Evolutionary conservation across 2,888 invertebrate species (phyloP), one percentile per base, ranked within the genome.

Genomic region (Epsilonema sp.): DNA sequence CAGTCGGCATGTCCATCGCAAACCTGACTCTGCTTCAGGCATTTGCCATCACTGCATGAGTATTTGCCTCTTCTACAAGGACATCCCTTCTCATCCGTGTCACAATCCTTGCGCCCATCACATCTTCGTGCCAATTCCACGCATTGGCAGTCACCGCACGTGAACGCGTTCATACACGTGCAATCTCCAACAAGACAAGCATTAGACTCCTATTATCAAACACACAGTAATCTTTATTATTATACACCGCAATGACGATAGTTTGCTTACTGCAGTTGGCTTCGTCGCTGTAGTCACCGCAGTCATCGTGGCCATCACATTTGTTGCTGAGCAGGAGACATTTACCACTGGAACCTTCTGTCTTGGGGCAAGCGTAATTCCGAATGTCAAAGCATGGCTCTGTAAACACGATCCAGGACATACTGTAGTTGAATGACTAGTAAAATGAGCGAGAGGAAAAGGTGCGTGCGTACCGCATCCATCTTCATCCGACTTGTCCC

Each of bases 231-330:
- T 5, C n/a, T 16, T 11, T 23, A n/a, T n/a, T n/a, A n/a, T n/a
- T n/a, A n/a, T n/a, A n/a, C n/a, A n/a, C n/a, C n/a, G n/a, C n/a
- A n/a, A n/a, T n/a, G n/a, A n/a, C n/a, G n/a, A n/a, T n/a, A n/a
- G n/a, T n/a, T n/a, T n/a, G n/a, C n/a, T n/a, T 36, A 49, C 48
- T 22, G 50, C 50, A 50, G 19, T 36, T 26, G 11, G 3, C 2
- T 31, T 50, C 50, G 21, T 50, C 49, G 22, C 26, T 41, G 21
- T 37, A 43, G 36, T 48, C 48, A n/a, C 49, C 49, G 39, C 49
- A 49, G 42, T 49, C 49, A 44, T 49, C 36, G 31, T 49, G 49
- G n/a, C 49, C 49, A 31, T 49, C 49, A 25, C 49, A 49, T 16
- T 22, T 3, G 21, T 13, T n/a, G 5, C 16, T 16, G 5, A 49